Evolutionary conservation across 1,140 invertebrate genomes (phyloP).

Genomic region (Lordiphosa stackelbergi): DNA sequence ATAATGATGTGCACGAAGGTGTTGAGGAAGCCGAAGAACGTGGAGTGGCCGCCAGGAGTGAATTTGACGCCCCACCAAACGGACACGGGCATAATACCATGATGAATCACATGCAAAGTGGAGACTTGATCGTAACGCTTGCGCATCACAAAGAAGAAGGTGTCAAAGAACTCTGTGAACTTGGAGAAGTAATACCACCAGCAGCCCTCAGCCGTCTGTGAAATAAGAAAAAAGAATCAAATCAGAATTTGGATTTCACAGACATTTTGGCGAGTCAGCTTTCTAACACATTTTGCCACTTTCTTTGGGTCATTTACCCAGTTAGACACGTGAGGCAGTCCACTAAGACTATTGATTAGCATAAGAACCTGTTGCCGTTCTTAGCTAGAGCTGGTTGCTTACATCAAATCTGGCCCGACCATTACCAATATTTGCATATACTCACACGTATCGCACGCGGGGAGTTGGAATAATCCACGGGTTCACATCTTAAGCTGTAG

Average conservation of each 20-base stretch:
- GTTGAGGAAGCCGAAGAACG: constrained; percentile 91
- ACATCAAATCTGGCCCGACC: constrained; percentile 50
- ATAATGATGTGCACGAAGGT: constrained; percentile 94
- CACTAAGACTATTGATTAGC: constrained; percentile 44
- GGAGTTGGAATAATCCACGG: constrained; percentile 90
- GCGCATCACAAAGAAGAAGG: constrained; percentile 91
- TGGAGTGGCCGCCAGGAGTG: constrained; percentile 84
- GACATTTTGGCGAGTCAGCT: constrained; percentile 16
- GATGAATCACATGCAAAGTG: constrained; percentile 93
- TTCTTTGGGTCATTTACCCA: constrained; percentile 49
- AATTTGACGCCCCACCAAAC: constrained; percentile 96
- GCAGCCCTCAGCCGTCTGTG: constrained; percentile 84
- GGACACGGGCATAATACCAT: constrained; percentile 93
- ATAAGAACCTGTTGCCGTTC: constrained; percentile 55
- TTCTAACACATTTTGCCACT: constrained; percentile 46
- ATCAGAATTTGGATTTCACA: constrained; percentile 8
- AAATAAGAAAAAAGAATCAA: constrained; percentile 21
- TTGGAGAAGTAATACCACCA: constrained; percentile 95
- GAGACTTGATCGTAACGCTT: constrained; percentile 92
- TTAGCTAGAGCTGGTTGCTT: constrained; percentile 54
- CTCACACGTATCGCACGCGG: constrained; percentile 89
- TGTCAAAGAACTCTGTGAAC: constrained; percentile 91
- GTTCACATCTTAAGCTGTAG: constrained; percentile 92
- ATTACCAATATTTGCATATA: constrained; percentile 52
- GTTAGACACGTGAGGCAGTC: constrained; percentile 51